Conservation (phyloP, 2,888 invertebrate genomes). For the Idaea dimidiata region DNA sequence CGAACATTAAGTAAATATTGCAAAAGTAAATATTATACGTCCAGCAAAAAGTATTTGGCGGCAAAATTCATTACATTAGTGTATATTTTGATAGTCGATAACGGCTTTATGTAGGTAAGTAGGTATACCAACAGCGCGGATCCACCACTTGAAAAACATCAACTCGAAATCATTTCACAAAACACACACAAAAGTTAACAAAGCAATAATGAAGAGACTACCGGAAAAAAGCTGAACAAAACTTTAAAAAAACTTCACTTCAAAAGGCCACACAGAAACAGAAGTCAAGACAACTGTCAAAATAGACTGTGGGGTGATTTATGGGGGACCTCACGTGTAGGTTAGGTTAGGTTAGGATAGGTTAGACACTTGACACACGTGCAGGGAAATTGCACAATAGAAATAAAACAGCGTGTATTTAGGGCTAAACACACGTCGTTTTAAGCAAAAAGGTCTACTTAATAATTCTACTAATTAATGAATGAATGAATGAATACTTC, state of each 20-base stretch:
- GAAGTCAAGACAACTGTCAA: conserved; percentile 28
- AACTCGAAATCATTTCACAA: no score
- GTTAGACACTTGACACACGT: background rate
- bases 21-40: no score
- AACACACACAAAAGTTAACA: conserved; percentile 11
- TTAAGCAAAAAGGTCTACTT: background rate
- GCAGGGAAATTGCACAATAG: background rate
- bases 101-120: no score
- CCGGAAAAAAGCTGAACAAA: conserved; percentile 8
- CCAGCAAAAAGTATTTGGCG: no score
- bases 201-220: conserved; percentile 16
- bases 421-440: background rate
- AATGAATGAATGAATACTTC: no score
- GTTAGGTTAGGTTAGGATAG: background rate
- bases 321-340: conserved; percentile 19
- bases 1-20: no score
- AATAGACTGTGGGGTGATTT: conserved; percentile 28
- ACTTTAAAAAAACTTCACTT: conserved; percentile 2
- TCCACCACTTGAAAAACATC: no score
- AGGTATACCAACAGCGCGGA: no score
- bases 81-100: no score
- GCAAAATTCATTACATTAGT: no score
- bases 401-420: background rate
- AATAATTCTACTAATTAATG: no score
- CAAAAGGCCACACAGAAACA: conserved; percentile 16